Percentiles rank a stretch among this genome's conserved stretches.
Evolutionary conservation across 2,797 vertebrate genomes (phyloP).

Genomic region (Sparus aurata): DNA sequence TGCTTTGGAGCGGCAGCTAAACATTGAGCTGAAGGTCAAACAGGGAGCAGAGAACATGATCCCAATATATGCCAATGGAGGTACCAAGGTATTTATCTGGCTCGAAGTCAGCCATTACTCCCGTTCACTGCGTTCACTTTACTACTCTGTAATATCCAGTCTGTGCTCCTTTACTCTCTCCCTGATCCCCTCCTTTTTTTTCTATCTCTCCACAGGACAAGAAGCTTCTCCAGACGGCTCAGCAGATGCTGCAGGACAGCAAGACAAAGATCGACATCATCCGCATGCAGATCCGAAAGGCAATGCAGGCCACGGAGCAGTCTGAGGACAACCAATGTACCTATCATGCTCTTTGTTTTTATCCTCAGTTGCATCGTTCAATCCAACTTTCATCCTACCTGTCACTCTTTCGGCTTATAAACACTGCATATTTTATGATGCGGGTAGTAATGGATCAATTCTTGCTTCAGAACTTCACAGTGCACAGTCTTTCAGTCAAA

Average conservation of each 20-base stretch:
- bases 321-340: conserved; percentile 83
- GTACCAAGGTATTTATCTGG: conserved; percentile 83
- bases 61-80: conserved; percentile 91
- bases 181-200: conserved; percentile 24
- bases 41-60: conserved; percentile 96
- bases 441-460: conserved; percentile 71
- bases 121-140: neutral
- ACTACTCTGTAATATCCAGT: neutral
- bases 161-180: neutral
- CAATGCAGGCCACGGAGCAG: conserved; percentile 88
- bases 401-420: conserved; percentile 56
- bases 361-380: conserved; percentile 38
- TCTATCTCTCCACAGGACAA: conserved; percentile 83
- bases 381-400: conserved; percentile 69
- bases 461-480: conserved; percentile 69
- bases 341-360: conserved; percentile 11
- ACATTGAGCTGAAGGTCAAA: conserved; percentile 95
- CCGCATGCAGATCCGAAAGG: conserved; percentile 91
- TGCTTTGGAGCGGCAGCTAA: conserved; percentile 92
- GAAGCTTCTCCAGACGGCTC: conserved; percentile 90
- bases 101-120: neutral
- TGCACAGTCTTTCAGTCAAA: conserved; percentile 44
- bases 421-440: conserved; percentile 78
- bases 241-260: conserved; percentile 95
- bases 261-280: conserved; percentile 94